These are phyloP conservation scores for Saccostrea glomerata DNA, from an alignment of 1,140 invertebrate species.

Conservation along the genomic window DNA sequence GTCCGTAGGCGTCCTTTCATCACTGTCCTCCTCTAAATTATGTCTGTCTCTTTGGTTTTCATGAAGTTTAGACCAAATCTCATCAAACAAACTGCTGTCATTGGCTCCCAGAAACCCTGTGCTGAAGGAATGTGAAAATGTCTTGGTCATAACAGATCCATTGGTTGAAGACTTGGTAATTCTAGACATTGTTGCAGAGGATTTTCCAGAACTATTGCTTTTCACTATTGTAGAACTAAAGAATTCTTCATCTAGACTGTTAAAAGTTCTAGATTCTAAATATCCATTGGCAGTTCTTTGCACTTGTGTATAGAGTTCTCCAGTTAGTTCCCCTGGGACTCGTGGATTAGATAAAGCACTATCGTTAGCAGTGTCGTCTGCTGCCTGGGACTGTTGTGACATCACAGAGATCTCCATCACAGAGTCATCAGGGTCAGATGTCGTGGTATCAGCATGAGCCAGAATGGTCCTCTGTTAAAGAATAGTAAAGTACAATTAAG, in stretches of 20 bases:
- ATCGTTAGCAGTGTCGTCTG: neutral
- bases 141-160: constrained; percentile 6
- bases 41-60: constrained; percentile 34
- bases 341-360: constrained; percentile 37
- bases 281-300: constrained; percentile 32
- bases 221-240: constrained; percentile 39
- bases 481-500: neutral
- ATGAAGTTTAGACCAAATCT: constrained; percentile 52
- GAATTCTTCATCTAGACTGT: constrained; percentile 7
- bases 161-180: constrained; percentile 15
- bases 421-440: constrained; percentile 21
- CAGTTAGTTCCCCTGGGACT: constrained; percentile 53
- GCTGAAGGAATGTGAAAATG: constrained; percentile 32
- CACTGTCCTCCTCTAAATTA: neutral
- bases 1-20: constrained; percentile 40
- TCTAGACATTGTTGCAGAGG: neutral
- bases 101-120: constrained; percentile 2
- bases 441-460: neutral
- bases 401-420: constrained; percentile 11
- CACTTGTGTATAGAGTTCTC: constrained; percentile 56
- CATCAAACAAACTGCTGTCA: constrained; percentile 48
- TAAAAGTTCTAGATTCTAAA: constrained; percentile 35
- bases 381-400: neutral
- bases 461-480: neutral
- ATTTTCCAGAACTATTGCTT: neutral